Evolutionary conservation across 2,113 vertebrate species (phyloP).

Genomic region (Lichenostomus cassidix): DNA sequence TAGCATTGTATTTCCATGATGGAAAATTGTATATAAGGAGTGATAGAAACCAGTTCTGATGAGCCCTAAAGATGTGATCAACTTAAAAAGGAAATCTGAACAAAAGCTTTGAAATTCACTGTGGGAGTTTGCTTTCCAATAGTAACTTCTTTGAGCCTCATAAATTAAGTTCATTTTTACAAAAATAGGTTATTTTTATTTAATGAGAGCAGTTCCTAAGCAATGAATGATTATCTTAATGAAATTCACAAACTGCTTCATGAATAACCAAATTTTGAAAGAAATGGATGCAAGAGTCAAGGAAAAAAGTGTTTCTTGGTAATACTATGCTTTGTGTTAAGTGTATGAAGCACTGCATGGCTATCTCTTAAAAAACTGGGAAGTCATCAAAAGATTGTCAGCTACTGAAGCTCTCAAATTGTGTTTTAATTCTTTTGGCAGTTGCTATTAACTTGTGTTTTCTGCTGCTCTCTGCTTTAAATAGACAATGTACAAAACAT

Average conservation of each 20-base stretch:
- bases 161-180: not conserved
- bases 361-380: not conserved
- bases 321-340: not conserved
- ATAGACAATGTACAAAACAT: not conserved
- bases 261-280: not conserved
- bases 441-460: not conserved
- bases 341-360: not conserved
- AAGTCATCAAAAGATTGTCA: not conserved
- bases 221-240: not conserved
- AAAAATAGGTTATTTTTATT: not conserved
- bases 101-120: not conserved
- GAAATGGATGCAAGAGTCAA: not conserved
- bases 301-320: not conserved
- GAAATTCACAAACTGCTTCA: not conserved
- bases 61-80: not conserved
- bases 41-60: not conserved
- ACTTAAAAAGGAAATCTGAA: not conserved
- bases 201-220: not conserved
- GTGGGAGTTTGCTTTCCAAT: not conserved
- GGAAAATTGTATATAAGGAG: not conserved
- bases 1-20: not conserved
- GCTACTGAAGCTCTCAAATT: not conserved
- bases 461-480: not conserved
- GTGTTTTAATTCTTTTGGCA: not conserved
- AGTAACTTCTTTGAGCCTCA: not conserved